phyloP scores from a whole-genome alignment of 2,888 invertebrate genomes.

The Halocaridina rubra region DNA sequence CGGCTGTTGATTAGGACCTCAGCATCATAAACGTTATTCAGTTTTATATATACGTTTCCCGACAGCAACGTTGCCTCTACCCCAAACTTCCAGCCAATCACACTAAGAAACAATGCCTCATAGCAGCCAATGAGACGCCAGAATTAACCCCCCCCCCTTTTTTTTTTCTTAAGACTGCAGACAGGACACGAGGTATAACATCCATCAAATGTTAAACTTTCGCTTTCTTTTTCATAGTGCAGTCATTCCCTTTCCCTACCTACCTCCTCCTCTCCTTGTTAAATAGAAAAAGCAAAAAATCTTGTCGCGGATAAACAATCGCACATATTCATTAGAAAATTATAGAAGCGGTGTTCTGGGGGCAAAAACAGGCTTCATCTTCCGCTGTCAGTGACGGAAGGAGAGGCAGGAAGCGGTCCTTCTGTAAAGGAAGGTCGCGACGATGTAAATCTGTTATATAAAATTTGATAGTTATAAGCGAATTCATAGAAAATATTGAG shows the following conservation, averaged over 20 bases:
- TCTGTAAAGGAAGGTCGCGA: neutral
- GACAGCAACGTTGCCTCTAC: too few relatives aligned
- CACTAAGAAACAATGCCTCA: too few relatives aligned
- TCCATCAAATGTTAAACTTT: neutral
- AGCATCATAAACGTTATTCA: too few relatives aligned
- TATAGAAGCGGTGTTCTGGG: neutral
- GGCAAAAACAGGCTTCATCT: neutral
- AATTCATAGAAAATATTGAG: too few relatives aligned
- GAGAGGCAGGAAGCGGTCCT: neutral
- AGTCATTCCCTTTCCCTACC: too few relatives aligned
- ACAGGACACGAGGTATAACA: neutral
- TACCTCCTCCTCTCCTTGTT: too few relatives aligned
- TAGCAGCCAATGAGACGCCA: neutral
- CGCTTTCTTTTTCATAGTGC: neutral
- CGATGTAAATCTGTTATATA: too few relatives aligned
- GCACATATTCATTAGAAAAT: neutral
- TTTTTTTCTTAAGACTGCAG: neutral
- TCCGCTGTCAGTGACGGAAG: neutral
- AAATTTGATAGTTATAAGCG: too few relatives aligned
- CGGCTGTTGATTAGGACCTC: too few relatives aligned
- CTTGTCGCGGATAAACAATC: neutral
- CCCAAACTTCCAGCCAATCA: too few relatives aligned
- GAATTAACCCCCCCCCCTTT: too few relatives aligned
- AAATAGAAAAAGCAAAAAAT: neutral
- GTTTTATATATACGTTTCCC: too few relatives aligned